Evolutionary conservation across 2,113 vertebrate species (phyloP).

Genomic region (Lethenteron camtschaticum): DNA sequence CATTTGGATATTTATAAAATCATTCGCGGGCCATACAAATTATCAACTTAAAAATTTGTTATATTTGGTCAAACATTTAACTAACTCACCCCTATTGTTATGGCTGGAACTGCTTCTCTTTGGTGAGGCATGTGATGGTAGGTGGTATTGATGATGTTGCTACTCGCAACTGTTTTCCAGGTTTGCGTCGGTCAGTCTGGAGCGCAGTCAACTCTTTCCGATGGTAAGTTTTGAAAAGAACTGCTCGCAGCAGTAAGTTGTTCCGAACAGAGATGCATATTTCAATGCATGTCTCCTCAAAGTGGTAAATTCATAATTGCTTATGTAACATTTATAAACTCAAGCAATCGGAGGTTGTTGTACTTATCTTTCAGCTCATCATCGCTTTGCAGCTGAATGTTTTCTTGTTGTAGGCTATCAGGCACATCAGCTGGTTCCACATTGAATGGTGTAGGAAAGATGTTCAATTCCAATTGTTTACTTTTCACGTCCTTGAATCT

Average conservation of each 20-base stretch:
- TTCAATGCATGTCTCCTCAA: slow-evolving; percentile 18
- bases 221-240: slow-evolving; percentile 17
- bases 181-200: slow-evolving; percentile 13
- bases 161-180: too few relatives aligned
- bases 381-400: slow-evolving; percentile 18
- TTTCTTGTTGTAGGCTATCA: slow-evolving; percentile 17
- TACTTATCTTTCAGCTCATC: slow-evolving; percentile 16
- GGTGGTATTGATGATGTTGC: too few relatives aligned
- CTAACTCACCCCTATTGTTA: too few relatives aligned
- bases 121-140: too few relatives aligned
- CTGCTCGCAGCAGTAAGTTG: slow-evolving; percentile 14
- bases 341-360: slow-evolving; percentile 15
- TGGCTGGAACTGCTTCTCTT: too few relatives aligned
- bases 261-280: slow-evolving; percentile 18
- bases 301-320: slow-evolving; percentile 15
- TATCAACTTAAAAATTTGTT: too few relatives aligned
- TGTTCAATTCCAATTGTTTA: slow-evolving; percentile 14
- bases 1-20: too few relatives aligned
- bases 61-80: too few relatives aligned
- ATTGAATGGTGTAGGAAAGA: slow-evolving; percentile 17
- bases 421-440: slow-evolving; percentile 16
- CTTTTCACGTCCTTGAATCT: slow-evolving; percentile 15
- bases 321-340: slow-evolving; percentile 14
- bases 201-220: slow-evolving; percentile 8
- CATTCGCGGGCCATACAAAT: too few relatives aligned